Evolutionary conservation across 2,797 vertebrate genomes (phyloP).

Genomic region (Sphenopsis melanotis): DNA sequence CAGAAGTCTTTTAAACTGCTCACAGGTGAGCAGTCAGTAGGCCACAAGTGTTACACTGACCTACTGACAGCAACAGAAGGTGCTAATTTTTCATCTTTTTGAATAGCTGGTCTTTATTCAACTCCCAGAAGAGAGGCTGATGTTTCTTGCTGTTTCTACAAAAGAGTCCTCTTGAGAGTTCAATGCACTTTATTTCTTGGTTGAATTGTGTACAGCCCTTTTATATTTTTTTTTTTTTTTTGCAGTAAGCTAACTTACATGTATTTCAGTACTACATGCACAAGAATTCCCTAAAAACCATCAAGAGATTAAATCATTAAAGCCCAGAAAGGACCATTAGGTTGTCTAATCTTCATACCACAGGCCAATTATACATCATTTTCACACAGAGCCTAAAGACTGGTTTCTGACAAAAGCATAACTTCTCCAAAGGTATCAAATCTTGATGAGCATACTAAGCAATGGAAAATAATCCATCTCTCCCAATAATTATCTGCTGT

Average conservation of each 20-base stretch:
- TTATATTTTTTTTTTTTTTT: background rate
- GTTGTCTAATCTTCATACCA: background rate
- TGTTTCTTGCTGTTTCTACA: background rate
- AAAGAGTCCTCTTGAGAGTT: background rate
- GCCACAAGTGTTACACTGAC: background rate
- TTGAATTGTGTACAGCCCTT: background rate
- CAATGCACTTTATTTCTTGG: background rate
- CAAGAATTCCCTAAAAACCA: background rate
- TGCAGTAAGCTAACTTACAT: background rate
- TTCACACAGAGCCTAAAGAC: background rate
- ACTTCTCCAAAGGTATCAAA: background rate
- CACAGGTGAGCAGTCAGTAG: background rate
- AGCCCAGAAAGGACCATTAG: background rate
- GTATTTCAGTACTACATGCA: background rate
- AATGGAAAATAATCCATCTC: background rate
- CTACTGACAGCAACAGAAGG: background rate
- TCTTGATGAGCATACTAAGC: background rate
- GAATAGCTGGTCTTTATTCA: background rate
- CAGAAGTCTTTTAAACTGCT: background rate
- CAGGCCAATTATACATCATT: background rate
- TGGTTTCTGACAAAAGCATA: background rate
- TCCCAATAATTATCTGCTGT: background rate
- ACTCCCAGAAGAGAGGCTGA: background rate
- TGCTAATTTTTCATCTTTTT: conserved; percentile 4
- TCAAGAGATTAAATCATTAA: background rate